phyloP scores from a whole-genome alignment of 2,113 vertebrate species.

The Taxidea taxus region DNA sequence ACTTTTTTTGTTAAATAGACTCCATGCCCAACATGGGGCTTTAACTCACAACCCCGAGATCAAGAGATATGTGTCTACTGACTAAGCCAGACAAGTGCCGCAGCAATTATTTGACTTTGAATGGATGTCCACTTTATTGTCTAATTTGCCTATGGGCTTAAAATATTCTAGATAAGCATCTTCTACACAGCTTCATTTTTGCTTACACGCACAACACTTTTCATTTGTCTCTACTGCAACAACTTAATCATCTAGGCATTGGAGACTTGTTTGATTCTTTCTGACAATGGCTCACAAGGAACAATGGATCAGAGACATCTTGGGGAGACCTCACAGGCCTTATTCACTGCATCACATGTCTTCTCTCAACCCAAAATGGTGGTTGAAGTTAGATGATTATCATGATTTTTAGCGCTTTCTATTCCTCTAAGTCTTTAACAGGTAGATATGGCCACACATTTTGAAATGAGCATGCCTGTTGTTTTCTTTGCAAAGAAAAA shows the following conservation, averaged over 20 bases:
- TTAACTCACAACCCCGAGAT: background rate
- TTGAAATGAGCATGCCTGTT: background rate
- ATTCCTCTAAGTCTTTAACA: background rate
- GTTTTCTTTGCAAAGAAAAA: background rate
- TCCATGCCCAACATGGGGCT: background rate
- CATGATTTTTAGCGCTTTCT: background rate
- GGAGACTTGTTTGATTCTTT: background rate
- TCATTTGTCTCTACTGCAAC: background rate
- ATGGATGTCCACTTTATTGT: background rate
- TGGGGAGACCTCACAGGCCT: background rate
- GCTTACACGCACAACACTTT: background rate
- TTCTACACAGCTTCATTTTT: background rate
- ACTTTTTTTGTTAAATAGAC: background rate
- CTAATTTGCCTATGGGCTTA: background rate
- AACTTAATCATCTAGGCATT: background rate
- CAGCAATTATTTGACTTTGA: background rate
- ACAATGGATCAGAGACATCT: background rate
- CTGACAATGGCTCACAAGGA: background rate
- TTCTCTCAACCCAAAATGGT: background rate
- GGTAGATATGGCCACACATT: background rate
- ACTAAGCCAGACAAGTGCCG: background rate
- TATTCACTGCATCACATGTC: background rate
- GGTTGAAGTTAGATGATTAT: background rate
- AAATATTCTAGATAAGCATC: background rate
- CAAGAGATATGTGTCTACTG: background rate